These are phyloP conservation scores for Agriotes lineatus DNA, from an alignment of 2,888 invertebrate species.

Conservation along the genomic window DNA sequence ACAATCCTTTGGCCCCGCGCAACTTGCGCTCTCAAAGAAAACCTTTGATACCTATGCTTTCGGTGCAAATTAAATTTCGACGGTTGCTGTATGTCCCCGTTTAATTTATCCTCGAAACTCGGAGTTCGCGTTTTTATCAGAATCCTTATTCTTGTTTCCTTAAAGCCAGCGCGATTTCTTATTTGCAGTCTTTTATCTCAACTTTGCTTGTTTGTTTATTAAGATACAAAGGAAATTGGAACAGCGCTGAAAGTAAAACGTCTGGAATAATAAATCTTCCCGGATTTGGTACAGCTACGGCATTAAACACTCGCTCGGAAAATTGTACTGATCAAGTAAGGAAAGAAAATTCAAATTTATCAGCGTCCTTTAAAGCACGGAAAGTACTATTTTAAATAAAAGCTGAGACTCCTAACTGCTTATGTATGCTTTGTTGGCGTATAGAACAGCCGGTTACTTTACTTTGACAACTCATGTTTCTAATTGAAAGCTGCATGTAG, in stretches of 20 bases:
- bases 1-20: slow-evolving; percentile 24
- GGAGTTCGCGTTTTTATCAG: background rate
- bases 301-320: too few species aligned
- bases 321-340: too few species aligned
- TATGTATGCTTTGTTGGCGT: too few species aligned
- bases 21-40: slow-evolving; percentile 27
- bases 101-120: slow-evolving; percentile 1
- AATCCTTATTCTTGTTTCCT: background rate
- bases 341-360: too few species aligned
- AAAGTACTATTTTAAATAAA: too few species aligned
- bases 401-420: too few species aligned
- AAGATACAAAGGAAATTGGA: background rate
- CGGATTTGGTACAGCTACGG: too few species aligned
- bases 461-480: too few species aligned
- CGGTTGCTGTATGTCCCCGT: slow-evolving; percentile 8
- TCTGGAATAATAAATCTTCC: background rate
- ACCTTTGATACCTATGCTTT: slow-evolving; percentile 26
- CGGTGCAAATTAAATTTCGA: slow-evolving; percentile 30
- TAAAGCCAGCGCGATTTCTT: background rate
- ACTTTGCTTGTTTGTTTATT: background rate
- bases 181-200: background rate
- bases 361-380: too few species aligned
- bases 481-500: too few species aligned
- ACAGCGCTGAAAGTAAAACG: background rate
- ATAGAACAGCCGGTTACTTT: too few species aligned